A percentile compares a stretch with the other conserved stretches of the same genome.
phyloP scores from a whole-genome alignment of 2,113 vertebrate species.

The Tetrao urogallus region DNA sequence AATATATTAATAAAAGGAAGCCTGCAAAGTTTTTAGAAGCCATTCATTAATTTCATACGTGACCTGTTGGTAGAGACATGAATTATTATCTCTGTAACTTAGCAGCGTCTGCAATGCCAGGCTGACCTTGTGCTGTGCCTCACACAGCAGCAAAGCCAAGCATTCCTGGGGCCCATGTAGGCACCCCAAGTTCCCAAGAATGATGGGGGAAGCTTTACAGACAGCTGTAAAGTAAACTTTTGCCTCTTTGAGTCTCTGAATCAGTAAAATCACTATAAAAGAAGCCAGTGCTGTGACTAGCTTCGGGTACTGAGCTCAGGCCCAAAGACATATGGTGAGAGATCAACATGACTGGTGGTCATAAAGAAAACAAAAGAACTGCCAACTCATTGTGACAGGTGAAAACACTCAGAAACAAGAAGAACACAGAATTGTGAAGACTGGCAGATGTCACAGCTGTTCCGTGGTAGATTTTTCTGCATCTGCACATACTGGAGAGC shows the following conservation, averaged over 20 bases:
- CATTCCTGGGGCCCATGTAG: background rate
- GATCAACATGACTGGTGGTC: background rate
- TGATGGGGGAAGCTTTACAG: background rate
- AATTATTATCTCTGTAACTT: background rate
- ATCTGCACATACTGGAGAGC: background rate
- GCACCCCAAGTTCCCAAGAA: background rate
- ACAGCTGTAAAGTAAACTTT: background rate
- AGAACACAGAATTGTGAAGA: background rate
- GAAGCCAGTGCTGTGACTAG: background rate
- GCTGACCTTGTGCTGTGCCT: fast-evolving
- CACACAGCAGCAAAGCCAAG: background rate
- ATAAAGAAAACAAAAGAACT: background rate
- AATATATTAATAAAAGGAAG: background rate
- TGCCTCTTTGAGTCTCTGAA: background rate
- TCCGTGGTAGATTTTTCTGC: fast-evolving
- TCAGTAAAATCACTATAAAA: background rate
- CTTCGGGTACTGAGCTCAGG: background rate
- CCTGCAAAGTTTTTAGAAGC: background rate
- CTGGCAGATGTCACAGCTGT: background rate
- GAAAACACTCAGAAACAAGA: background rate
- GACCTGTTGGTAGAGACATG: background rate
- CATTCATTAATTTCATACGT: slow-evolving; percentile 34
- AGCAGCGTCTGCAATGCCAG: background rate
- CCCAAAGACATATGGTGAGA: background rate
- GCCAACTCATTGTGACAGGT: background rate